Conservation (phyloP, 1,140 invertebrate species). For the Leptopilina clavipes region DNA sequence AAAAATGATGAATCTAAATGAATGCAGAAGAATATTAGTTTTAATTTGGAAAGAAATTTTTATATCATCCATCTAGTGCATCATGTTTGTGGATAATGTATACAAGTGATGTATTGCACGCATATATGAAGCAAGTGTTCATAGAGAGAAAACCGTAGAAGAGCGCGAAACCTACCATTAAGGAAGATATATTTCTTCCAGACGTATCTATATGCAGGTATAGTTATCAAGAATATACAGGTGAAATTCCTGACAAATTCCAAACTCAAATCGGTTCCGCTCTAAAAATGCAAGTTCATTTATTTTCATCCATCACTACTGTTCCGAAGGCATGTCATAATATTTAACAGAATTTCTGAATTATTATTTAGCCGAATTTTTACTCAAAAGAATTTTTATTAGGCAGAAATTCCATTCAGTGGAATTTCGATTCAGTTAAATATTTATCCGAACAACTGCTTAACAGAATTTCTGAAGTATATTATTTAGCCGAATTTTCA, state of each 20-base stretch:
- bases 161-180: conserved; percentile 59
- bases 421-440: no score
- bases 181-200: conserved; percentile 60
- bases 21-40: background rate
- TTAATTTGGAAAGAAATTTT: conserved; percentile 6
- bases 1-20: background rate
- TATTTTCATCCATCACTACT: no score
- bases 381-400: no score
- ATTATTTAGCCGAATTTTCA: no score
- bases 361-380: background rate
- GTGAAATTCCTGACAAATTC: conserved; percentile 54
- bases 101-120: no score
- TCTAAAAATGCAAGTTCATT: background rate
- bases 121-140: no score
- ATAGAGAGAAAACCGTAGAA: conserved; percentile 42
- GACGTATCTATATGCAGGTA: conserved; percentile 48
- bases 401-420: no score
- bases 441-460: no score
- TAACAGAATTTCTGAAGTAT: no score
- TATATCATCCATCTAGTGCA: conserved; percentile 38
- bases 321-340: no score
- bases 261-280: conserved; percentile 48
- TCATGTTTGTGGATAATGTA: conserved; percentile 49
- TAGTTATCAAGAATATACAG: conserved; percentile 57
- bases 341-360: no score